These are phyloP conservation scores for Harpegnathos saltator DNA, from an alignment of 1,140 invertebrate species.

Conservation along the genomic window DNA sequence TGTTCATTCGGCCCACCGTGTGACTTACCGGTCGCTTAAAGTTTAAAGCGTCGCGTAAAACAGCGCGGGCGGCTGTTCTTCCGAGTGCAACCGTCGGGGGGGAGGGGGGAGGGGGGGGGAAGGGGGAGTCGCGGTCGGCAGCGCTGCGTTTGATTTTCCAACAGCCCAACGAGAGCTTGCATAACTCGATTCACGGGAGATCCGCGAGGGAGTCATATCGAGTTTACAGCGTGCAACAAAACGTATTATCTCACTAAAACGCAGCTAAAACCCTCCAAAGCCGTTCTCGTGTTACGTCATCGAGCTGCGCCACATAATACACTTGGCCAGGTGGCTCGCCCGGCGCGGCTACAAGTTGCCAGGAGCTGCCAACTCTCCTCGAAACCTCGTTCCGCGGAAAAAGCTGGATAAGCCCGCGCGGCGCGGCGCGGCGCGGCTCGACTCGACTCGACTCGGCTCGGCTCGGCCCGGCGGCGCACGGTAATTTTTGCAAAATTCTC, in stretches of 20 bases:
- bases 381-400: constrained; percentile 42
- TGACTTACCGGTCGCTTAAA: no score
- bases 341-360: constrained; percentile 36
- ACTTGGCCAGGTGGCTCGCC: constrained; percentile 38
- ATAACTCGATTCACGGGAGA: constrained; percentile 25
- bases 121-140: no score
- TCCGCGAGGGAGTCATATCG: constrained; percentile 37
- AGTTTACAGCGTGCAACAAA: constrained; percentile 51
- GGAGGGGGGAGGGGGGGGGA: no score
- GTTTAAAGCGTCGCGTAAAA: no score
- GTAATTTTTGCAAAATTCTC: constrained; percentile 48
- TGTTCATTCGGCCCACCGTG: no score
- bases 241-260: constrained; percentile 50
- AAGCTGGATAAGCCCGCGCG: constrained; percentile 39
- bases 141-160: not conserved
- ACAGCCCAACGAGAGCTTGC: not conserved
- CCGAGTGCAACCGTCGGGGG: not conserved
- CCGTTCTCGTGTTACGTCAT: constrained; percentile 55
- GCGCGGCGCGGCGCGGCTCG: no score
- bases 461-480: not conserved
- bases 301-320: constrained; percentile 43
- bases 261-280: constrained; percentile 53
- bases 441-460: not conserved
- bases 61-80: no score
- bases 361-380: constrained; percentile 47